These are phyloP conservation scores for Fratercula arctica DNA, from an alignment of 2,797 vertebrate genomes.

Conservation along the genomic window DNA sequence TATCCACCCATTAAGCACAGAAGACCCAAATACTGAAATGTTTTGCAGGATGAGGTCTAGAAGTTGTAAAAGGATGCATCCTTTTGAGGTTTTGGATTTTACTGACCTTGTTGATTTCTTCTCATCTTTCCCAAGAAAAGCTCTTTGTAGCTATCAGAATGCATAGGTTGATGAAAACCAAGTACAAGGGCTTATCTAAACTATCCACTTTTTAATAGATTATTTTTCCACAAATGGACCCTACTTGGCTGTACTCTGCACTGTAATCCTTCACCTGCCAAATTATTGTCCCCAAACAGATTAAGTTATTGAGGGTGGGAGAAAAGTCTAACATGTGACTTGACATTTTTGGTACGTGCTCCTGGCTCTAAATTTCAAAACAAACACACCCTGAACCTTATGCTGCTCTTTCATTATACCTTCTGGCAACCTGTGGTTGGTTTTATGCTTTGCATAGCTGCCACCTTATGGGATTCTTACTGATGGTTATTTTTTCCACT, in stretches of 20 bases:
- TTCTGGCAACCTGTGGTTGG: not conserved
- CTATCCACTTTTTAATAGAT: not conserved
- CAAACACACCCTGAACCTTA: not conserved
- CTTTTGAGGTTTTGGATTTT: not conserved
- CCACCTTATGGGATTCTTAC: not conserved
- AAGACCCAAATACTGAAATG: not conserved
- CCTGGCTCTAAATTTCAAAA: not conserved
- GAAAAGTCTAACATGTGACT: not conserved
- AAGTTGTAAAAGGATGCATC: not conserved
- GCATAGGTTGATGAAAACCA: not conserved
- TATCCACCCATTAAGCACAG: not conserved
- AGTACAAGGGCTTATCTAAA: not conserved
- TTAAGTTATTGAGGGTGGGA: not conserved
- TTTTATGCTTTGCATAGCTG: slow-evolving; percentile 34
- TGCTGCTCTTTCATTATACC: not conserved
- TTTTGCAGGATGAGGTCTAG: not conserved
- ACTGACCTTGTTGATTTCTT: not conserved
- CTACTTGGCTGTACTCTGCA: not conserved
- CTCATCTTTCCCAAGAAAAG: not conserved
- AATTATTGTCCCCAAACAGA: not conserved
- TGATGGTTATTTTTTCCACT: not conserved
- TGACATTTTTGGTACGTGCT: not conserved
- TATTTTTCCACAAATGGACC: not conserved
- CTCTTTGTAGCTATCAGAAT: not conserved
- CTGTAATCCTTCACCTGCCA: not conserved